Conservation (phyloP, 2,113 vertebrate species). For the Turdus rufiventris region DNA sequence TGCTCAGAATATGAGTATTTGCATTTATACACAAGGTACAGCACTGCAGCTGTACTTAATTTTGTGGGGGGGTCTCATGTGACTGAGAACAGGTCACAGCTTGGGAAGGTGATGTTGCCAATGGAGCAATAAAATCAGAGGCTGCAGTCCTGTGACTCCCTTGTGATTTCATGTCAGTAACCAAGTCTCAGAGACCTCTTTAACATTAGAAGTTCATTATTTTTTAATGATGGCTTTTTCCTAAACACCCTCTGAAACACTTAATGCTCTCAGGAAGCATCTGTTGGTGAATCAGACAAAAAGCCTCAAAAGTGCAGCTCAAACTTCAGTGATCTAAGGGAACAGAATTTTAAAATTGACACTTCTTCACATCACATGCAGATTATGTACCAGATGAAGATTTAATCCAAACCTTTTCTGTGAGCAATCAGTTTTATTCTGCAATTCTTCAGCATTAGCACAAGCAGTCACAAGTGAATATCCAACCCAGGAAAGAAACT, state of each 20-base stretch:
- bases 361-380: neutral
- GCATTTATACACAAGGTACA: neutral
- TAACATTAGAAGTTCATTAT: neutral
- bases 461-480: neutral
- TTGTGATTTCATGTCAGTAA: conserved; percentile 14
- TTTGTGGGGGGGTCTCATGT: neutral
- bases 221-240: conserved; percentile 7
- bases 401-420: neutral
- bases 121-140: neutral
- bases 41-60: neutral
- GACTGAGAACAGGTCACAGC: neutral
- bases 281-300: neutral
- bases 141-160: neutral
- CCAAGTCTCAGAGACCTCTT: neutral
- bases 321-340: neutral
- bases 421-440: neutral
- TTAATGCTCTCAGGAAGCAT: neutral
- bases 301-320: neutral
- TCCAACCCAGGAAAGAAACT: neutral
- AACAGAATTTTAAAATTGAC: neutral
- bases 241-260: neutral
- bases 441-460: neutral
- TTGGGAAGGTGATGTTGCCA: neutral
- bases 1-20: neutral
- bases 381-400: neutral